Evolutionary conservation across 2,888 invertebrate genomes (phyloP), one percentile per base, ranked within the genome.

Genomic region (Tenthredo livida): DNA sequence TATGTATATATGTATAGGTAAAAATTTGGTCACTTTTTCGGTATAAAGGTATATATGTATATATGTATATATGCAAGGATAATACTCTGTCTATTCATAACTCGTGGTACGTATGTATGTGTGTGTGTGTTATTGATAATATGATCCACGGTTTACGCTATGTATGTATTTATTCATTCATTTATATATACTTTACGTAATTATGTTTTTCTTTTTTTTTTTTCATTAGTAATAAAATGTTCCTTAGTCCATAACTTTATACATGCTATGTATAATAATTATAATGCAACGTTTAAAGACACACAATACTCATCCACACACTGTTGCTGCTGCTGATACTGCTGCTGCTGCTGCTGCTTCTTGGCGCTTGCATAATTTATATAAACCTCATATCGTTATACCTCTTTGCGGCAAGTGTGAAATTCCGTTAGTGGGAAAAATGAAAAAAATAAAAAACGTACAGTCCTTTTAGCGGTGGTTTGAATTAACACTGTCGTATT

Each of bases 211-310:
- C 2, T 29, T 29, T 29, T 83, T 7, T 37, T 37, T 67, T 70
- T 67, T 70, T 40, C 90, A 88, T 92, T 92, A 92, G 91, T 92
- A 92, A 93, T 92, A 92, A 90, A 91, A 90, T 90, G 90, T 90
- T 92, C 86, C 92, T 92, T 92, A 92, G 88, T 90, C 88, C 91
- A 90, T 91, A 92, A 92, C 93, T 93, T 93, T 93, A 93, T 93
- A 93, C 93, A 93, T 92, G 87, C 92, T 93, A 92, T 93, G 93
- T 93, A 93, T 93, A 92, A 93, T 93, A 93, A 92, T 92, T 92
- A 92, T 92, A 92, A 93, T 93, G 93, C 92, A 93, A 92, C 92
- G 90, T 90, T 54, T 91, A 90, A 91, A 92, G 90, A 91, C 91
- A 91, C 91, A 91, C 91, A 88, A 89, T 90, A 90, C 87, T 91